These are phyloP conservation scores for Synergus gifuensis DNA, from an alignment of 2,888 invertebrate genomes.

Conservation along the genomic window DNA sequence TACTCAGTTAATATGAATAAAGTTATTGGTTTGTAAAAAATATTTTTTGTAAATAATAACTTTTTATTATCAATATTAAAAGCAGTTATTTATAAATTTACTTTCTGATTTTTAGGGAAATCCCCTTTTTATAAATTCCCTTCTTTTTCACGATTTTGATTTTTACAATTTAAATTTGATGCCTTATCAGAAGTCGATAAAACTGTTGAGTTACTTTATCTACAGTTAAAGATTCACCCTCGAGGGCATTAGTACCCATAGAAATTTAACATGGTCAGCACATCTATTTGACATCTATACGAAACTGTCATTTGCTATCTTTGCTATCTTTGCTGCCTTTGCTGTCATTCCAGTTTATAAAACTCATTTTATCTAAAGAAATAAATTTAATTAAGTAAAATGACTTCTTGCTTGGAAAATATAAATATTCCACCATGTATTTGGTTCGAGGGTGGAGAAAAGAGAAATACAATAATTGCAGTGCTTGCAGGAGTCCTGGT, in stretches of 20 bases:
- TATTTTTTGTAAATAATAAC: too few species aligned
- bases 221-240: neutral
- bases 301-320: neutral
- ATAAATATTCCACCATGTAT: constrained; percentile 87
- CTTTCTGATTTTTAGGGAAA: neutral
- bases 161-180: too few species aligned
- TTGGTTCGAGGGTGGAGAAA: constrained; percentile 92
- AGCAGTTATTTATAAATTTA: too few species aligned
- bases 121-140: neutral
- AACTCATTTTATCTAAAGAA: neutral
- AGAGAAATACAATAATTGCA: constrained; percentile 91
- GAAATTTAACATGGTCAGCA: neutral
- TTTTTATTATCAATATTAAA: too few species aligned
- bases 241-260: neutral
- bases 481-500: constrained; percentile 93
- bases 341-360: constrained; percentile 19
- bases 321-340: neutral
- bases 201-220: neutral
- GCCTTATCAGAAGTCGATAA: neutral
- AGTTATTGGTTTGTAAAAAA: too few species aligned
- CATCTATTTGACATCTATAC: too few species aligned
- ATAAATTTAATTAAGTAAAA: constrained; percentile 47
- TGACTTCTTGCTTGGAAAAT: constrained; percentile 86
- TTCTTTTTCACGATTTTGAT: neutral
- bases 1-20: too few species aligned